Base-by-base conservation (phyloP, 1,140 invertebrate species). In the Pseudomyrmex pallidus region DNA sequence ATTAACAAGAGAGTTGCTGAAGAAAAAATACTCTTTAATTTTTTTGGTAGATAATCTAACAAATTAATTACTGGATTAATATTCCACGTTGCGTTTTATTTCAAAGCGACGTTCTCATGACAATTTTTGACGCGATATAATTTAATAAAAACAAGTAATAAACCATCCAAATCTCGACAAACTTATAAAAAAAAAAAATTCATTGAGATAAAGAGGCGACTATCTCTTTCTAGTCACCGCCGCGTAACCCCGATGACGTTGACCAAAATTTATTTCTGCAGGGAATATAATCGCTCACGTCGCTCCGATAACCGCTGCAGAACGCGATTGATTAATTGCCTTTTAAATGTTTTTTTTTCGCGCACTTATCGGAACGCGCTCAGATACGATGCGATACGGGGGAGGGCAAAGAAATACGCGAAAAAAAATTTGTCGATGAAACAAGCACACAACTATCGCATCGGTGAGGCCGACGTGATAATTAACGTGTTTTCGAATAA, bases 261-360 rank as follows among this genome's bases (percentile, higher is more conserved):
- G 54, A 17, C n/a, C n/a, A 70, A 80, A 35, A 72, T 50, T 80
- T 59, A 80, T 59, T 61, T 22, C 54, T 59, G 54, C 22, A 59
- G 54, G 22, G 72, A 72, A 78, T 70, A 78, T 70, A 54, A 17
- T 13, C 46, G 57, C 17, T 22, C 46, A 52, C n/a, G 48, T 73
- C n/a, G 67, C 12, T 13, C 17, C 56, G 57, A 73, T 74, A 80
- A 48, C 74, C 48, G 4, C 46, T 82, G 70, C 35, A 82, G 17
- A 5, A 63, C 35, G 48, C n/a, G 61, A 46, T 25, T 82, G 80
- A 82, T 82, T 76, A 76, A 56, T 48, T 63, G 25, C 12, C 20
- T 56, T 82, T 82, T 63, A 54, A 74, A 62, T 74, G 3, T 74
- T 76, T 82, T 76, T 63, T 17, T 82, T 76, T 63, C 17, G 46